phyloP scores from a whole-genome alignment of 2,888 invertebrate genomes.

The Petrophora chlorosata region DNA sequence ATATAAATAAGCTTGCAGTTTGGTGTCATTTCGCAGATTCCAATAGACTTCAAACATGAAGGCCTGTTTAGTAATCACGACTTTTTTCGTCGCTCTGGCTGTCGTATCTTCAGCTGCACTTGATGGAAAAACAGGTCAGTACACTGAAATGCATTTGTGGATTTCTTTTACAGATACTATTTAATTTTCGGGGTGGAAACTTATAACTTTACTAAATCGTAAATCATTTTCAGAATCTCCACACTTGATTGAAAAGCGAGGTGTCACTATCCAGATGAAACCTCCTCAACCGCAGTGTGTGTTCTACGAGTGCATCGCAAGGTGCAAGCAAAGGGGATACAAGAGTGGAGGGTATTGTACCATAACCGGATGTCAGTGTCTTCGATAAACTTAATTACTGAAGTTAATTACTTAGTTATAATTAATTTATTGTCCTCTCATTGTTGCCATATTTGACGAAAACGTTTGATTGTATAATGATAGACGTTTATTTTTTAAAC shows the following conservation, averaged over 20 bases:
- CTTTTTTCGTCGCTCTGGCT: conserved; percentile 42
- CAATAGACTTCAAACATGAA: conserved; percentile 52
- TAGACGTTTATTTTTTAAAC: too few relatives aligned
- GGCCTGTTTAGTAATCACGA: conserved; percentile 44
- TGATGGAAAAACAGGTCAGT: conserved; percentile 30
- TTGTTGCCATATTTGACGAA: too few relatives aligned
- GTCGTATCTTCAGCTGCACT: conserved; percentile 29
- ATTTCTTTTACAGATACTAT: too few relatives aligned
- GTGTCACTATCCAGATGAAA: conserved; percentile 45
- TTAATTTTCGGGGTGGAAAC: too few relatives aligned
- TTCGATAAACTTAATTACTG: conserved; percentile 34
- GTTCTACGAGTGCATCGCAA: conserved; percentile 63
- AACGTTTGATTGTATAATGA: too few relatives aligned
- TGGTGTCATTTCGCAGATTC: conserved; percentile 43
- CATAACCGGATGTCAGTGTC: conserved; percentile 62
- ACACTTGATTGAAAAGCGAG: conserved; percentile 39
- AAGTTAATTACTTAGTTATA: not conserved
- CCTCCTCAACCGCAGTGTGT: conserved; percentile 44
- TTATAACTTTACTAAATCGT: too few relatives aligned
- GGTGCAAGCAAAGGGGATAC: conserved; percentile 53
- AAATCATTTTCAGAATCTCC: conserved; percentile 30
- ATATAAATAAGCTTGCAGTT: conserved; percentile 54
- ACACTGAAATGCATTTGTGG: not conserved
- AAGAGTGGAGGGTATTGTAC: conserved; percentile 60
- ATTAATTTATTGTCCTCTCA: too few relatives aligned